phyloP scores from a whole-genome alignment of 2,113 vertebrate genomes.

The Thamnaconus septentrionalis region DNA sequence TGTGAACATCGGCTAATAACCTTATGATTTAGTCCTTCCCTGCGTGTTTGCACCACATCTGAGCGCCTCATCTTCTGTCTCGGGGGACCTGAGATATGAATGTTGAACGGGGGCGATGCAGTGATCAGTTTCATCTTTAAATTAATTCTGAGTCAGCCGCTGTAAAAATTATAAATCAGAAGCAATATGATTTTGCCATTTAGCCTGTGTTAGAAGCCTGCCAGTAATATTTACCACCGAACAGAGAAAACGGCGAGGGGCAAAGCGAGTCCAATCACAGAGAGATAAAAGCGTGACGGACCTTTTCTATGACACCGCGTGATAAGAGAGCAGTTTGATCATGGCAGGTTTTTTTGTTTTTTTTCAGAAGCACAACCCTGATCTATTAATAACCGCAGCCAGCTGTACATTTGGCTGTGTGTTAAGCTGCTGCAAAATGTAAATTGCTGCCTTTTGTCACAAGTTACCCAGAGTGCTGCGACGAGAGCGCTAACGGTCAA shows the following conservation, averaged over 20 bases:
- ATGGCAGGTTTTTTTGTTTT: neutral
- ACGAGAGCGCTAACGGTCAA: too few species aligned
- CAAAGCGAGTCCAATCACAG: conserved; percentile 18
- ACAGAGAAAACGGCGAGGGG: conserved; percentile 19
- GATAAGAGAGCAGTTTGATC: conserved; percentile 29
- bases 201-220: conserved; percentile 23
- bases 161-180: conserved; percentile 25
- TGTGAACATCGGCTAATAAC: neutral
- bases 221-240: conserved; percentile 14
- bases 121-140: conserved; percentile 52
- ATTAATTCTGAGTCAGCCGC: conserved; percentile 33
- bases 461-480: too few species aligned
- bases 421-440: conserved; percentile 26
- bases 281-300: conserved; percentile 27
- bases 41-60: conserved; percentile 25
- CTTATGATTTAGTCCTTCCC: neutral
- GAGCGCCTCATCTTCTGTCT: neutral
- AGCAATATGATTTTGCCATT: conserved; percentile 35
- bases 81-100: conserved; percentile 17
- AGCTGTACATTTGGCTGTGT: conserved; percentile 11
- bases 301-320: conserved; percentile 18
- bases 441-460: neutral
- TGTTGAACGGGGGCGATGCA: conserved; percentile 8
- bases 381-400: neutral
- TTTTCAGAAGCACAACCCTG: conserved; percentile 9